phyloP scores from a whole-genome alignment of 2,888 invertebrate species.

The Eupeodes latifasciatus region DNA sequence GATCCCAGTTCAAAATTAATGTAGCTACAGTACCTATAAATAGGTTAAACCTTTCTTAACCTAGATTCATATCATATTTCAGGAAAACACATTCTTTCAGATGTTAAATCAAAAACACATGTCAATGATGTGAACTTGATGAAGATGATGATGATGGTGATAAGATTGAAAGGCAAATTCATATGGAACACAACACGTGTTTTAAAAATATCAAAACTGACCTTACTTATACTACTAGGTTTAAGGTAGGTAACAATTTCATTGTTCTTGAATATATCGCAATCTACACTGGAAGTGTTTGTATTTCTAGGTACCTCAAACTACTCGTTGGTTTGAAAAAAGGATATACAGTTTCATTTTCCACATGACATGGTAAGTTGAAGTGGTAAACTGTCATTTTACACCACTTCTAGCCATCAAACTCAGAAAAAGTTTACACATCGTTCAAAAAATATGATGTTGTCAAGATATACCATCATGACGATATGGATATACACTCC shows the following conservation, averaged over 20 bases:
- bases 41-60: neutral
- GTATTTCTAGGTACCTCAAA: neutral
- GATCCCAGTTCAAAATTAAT: neutral
- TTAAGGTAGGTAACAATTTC: neutral
- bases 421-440: slow-evolving; percentile 21
- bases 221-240: neutral
- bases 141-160: neutral
- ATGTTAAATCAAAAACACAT: slow-evolving; percentile 13
- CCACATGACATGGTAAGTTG: slow-evolving; percentile 22
- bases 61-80: neutral
- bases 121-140: slow-evolving; percentile 7
- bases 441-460: slow-evolving; percentile 12
- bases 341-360: slow-evolving; percentile 26
- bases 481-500: no score
- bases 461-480: neutral
- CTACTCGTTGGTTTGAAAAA: neutral
- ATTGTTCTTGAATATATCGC: no score
- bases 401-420: slow-evolving; percentile 22
- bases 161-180: neutral
- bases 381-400: slow-evolving; percentile 28
- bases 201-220: slow-evolving; percentile 12
- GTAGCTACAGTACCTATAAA: neutral
- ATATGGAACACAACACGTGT: neutral
- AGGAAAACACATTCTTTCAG: neutral
- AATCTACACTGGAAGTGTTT: neutral